phyloP scores from a whole-genome alignment of 2,888 invertebrate species.

The Chromoteleia sp. region DNA sequence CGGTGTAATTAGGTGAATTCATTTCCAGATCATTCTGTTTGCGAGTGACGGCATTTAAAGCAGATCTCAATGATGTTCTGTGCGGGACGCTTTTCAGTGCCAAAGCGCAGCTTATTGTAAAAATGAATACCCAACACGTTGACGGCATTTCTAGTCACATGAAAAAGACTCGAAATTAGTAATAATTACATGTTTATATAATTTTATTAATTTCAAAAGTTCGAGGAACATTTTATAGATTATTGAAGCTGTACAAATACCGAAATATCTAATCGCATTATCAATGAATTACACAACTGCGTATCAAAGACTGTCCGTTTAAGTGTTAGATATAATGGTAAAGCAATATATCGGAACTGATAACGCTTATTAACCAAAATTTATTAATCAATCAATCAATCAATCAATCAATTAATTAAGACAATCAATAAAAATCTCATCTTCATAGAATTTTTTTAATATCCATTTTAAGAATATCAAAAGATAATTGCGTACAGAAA shows the following conservation, averaged over 20 bases:
- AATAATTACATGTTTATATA: no score
- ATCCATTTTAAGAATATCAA: no score
- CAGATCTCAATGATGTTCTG: constrained; percentile 82
- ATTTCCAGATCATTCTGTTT: constrained; percentile 83
- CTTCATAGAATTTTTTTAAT: no score
- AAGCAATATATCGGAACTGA: no score
- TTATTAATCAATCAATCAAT: no score
- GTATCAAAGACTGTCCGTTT: not conserved
- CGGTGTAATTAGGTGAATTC: constrained; percentile 77
- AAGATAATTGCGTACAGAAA: no score
- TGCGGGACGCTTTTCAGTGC: constrained; percentile 73
- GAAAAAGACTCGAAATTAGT: constrained; percentile 17
- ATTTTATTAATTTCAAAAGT: not conserved
- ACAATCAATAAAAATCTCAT: no score
- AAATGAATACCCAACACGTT: constrained; percentile 71
- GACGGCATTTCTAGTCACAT: constrained; percentile 67
- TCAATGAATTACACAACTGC: constrained; percentile 4
- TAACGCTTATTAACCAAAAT: no score
- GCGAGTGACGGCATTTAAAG: constrained; percentile 84
- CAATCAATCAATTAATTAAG: no score
- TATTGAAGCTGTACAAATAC: constrained; percentile 1
- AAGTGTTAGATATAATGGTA: not conserved
- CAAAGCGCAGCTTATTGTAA: constrained; percentile 70
- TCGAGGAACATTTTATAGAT: not conserved
- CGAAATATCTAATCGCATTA: constrained; percentile 1